These are phyloP conservation scores for Formica aserva DNA, from an alignment of 2,888 invertebrate genomes.

Conservation along the genomic window DNA sequence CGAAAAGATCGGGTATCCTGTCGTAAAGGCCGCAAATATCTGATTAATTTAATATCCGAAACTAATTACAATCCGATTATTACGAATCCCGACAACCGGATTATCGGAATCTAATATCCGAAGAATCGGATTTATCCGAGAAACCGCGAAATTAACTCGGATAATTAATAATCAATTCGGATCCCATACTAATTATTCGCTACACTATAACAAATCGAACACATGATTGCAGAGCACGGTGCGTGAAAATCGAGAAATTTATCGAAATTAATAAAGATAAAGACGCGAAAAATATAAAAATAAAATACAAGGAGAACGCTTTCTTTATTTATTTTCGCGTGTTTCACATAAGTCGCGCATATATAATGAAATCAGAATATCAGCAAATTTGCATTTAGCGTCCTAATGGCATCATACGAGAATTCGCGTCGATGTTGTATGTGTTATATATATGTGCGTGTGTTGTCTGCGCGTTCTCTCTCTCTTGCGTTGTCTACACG, in stretches of 20 bases:
- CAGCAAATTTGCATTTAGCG: conserved; percentile 2
- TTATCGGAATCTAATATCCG: conserved; percentile 26
- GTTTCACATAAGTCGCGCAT: not conserved
- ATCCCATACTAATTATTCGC: not conserved
- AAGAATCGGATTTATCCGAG: not conserved
- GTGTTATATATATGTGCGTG: not conserved
- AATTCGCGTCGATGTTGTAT: conserved; percentile 3
- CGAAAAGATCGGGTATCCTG: not conserved
- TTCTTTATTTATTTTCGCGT: not conserved
- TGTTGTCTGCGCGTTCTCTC: not conserved
- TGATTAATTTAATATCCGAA: conserved; percentile 16
- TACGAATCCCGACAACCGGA: conserved; percentile 1
- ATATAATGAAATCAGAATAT: not conserved
- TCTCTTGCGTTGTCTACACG: not conserved
- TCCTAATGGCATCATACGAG: not conserved
- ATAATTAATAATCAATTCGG: conserved; percentile 32
- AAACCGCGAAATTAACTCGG: conserved; percentile 5
- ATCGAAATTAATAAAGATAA: conserved; percentile 9
- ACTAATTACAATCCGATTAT: conserved; percentile 18
- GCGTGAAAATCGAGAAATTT: not conserved
- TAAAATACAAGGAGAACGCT: not conserved
- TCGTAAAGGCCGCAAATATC: conserved; percentile 15
- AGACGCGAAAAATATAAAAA: not conserved
- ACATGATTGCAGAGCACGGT: not conserved
- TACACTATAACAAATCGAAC: not conserved